Evolutionary conservation across 2,888 invertebrate genomes (phyloP).

Genomic region (Aspidapion aeneum): DNA sequence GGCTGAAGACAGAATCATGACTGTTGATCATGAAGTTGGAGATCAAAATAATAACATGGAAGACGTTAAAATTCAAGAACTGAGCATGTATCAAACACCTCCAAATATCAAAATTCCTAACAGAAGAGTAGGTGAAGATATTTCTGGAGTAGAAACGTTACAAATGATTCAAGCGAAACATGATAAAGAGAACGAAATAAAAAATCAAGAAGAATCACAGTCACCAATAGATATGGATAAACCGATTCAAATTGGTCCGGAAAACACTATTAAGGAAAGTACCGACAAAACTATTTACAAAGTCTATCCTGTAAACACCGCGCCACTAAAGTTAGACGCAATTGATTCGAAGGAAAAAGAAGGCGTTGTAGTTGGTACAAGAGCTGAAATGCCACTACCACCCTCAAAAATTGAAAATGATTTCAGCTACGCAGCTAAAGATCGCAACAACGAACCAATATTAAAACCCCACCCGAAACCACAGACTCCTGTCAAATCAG

Average conservation of each 20-base stretch:
- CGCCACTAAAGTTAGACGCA: constrained; percentile 50
- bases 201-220: constrained; percentile 7
- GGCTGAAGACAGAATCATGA: constrained; percentile 37
- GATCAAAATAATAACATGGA: constrained; percentile 23
- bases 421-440: constrained; percentile 46
- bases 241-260: constrained; percentile 8
- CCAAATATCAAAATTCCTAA: constrained; percentile 49
- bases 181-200: constrained; percentile 41
- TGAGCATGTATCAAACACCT: constrained; percentile 43
- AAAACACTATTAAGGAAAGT: constrained; percentile 29
- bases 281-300: constrained; percentile 49
- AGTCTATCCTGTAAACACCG: constrained; percentile 58
- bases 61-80: constrained; percentile 32
- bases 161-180: constrained; percentile 65
- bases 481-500: constrained; percentile 48
- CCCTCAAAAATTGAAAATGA: constrained; percentile 42
- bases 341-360: constrained; percentile 50
- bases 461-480: constrained; percentile 46
- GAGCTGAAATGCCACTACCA: constrained; percentile 50
- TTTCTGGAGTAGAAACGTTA: constrained; percentile 58
- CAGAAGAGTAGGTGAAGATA: constrained; percentile 50
- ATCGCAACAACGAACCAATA: constrained; percentile 46
- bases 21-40: constrained; percentile 22
- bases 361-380: constrained; percentile 55
- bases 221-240: not conserved